Percentiles rank a stretch among this genome's conserved stretches.
Conservation (phyloP, 2,113 vertebrate genomes). For the Odobenus rosmarus region DNA sequence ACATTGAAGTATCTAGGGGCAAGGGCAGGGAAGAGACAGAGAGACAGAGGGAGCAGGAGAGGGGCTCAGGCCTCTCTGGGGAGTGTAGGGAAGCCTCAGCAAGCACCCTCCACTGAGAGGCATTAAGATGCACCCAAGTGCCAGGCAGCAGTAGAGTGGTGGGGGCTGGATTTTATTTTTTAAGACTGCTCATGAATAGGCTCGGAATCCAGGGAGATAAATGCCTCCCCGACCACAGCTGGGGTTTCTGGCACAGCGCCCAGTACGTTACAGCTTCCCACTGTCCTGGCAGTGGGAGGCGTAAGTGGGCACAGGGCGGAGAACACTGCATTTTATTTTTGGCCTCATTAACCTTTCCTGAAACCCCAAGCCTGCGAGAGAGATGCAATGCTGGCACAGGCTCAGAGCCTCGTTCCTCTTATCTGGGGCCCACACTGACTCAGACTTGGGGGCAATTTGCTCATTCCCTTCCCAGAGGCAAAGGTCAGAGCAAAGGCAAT, state of each 20-base stretch:
- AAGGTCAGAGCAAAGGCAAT: not conserved
- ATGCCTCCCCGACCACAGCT: not conserved
- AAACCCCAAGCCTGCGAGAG: not conserved
- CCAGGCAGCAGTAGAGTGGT: not conserved
- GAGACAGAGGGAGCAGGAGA: not conserved
- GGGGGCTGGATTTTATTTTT: not conserved
- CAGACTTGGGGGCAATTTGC: not conserved
- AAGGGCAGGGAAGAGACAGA: too few relatives aligned
- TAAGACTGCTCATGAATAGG: not conserved
- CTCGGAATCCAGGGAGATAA: not conserved
- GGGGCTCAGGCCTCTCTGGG: accelerated
- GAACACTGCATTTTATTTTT: not conserved
- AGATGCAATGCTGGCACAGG: accelerated
- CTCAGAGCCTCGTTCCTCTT: not conserved
- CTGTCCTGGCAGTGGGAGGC: not conserved
- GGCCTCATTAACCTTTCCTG: not conserved
- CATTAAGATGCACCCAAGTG: accelerated
- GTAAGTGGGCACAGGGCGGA: not conserved
- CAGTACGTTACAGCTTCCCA: not conserved
- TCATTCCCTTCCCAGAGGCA: not conserved
- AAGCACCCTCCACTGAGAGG: accelerated
- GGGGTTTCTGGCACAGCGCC: not conserved
- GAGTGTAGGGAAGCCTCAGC: accelerated
- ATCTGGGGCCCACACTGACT: too few relatives aligned
- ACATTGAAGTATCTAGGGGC: not conserved